A percentile compares a stretch with the other conserved stretches of the same genome.
phyloP scores from a whole-genome alignment of 2,113 vertebrate species.

The Eclectus roratus region DNA sequence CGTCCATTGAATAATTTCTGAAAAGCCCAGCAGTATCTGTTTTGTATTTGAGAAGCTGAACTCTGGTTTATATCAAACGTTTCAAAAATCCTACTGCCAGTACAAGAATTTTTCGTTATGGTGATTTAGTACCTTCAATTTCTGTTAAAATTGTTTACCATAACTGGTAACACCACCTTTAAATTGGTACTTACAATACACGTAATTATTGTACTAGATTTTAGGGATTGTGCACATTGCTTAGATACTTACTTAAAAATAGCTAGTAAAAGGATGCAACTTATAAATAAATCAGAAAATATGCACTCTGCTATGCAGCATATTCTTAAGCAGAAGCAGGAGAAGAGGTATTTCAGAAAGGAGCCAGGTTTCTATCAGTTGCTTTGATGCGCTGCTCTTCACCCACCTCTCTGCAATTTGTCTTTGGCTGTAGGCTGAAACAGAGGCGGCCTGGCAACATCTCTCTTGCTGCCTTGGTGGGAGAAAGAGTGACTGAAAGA shows the following conservation, averaged over 20 bases:
- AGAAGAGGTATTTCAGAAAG: not conserved
- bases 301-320: not conserved
- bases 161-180: not conserved
- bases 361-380: not conserved
- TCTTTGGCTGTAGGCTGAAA: not conserved
- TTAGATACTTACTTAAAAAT: conserved; percentile 2
- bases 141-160: not conserved
- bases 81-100: not conserved
- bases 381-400: not conserved
- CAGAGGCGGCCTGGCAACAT: not conserved
- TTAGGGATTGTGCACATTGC: not conserved
- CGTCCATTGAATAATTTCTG: not conserved
- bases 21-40: not conserved
- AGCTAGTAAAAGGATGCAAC: not conserved
- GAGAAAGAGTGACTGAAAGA: not conserved
- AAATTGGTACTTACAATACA: not conserved
- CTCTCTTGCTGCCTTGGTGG: not conserved
- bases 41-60: not conserved
- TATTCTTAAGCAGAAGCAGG: not conserved
- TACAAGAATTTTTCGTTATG: not conserved
- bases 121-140: not conserved
- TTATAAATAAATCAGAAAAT: not conserved
- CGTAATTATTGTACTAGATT: not conserved
- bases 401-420: not conserved
- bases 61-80: not conserved